A percentile compares a stretch with the other conserved stretches of the same genome.
phyloP scores from a whole-genome alignment of 2,888 invertebrate genomes.

The Alitta virens region DNA sequence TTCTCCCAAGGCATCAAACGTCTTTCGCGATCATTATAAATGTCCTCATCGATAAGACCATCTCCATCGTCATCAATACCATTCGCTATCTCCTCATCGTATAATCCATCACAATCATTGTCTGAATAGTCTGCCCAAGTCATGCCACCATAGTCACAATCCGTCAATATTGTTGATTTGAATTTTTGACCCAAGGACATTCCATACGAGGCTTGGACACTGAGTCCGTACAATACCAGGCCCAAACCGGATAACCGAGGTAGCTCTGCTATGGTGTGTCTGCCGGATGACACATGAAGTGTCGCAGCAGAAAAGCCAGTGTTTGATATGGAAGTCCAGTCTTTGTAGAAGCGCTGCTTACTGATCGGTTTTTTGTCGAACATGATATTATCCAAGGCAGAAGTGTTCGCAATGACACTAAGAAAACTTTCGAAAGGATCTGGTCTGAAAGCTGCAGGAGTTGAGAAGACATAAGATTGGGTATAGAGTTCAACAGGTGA shows the following conservation, averaged over 20 bases:
- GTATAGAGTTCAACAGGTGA: conserved; percentile 35
- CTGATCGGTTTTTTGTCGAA: conserved; percentile 12
- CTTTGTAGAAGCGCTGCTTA: conserved; percentile 14
- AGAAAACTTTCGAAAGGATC: conserved; percentile 20
- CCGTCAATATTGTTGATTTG: background rate
- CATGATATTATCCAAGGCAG: background rate
- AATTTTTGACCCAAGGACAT: conserved; percentile 32
- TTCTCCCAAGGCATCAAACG: too few species aligned
- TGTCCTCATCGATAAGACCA: conserved; percentile 27
- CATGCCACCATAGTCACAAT: background rate
- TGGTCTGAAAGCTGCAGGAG: conserved; percentile 22
- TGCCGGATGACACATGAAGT: conserved; percentile 17
- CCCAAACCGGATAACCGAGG: conserved; percentile 24
- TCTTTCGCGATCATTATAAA: background rate
- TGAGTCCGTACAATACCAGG: conserved; percentile 36
- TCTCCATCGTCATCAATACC: conserved; percentile 28
- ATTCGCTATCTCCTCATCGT: conserved; percentile 29
- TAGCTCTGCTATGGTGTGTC: conserved; percentile 29
- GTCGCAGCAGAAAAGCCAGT: background rate
- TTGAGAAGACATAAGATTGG: conserved; percentile 35
- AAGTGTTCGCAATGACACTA: conserved; percentile 12
- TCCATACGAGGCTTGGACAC: conserved; percentile 38
- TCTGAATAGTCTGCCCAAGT: conserved; percentile 25
- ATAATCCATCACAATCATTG: conserved; percentile 31
- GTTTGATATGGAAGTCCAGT: background rate